Conservation (phyloP, 2,113 vertebrate species). For the Oryzias woworae region DNA sequence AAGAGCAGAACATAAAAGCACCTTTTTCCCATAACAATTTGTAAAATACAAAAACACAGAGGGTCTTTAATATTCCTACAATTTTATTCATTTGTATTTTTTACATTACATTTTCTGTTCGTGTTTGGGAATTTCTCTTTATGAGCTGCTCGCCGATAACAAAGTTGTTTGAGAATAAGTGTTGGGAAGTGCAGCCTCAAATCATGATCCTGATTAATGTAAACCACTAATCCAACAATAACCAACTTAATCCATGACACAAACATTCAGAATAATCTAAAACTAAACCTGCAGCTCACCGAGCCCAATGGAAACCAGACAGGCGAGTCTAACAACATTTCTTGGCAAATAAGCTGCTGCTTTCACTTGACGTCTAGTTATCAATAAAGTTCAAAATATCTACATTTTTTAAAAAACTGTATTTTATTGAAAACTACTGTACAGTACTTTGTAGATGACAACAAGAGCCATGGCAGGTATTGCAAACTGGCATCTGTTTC, state of each 20-base stretch:
- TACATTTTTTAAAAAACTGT: not conserved
- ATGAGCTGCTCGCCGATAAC: not conserved
- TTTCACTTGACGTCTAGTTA: not conserved
- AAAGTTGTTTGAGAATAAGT: not conserved
- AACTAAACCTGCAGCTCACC: not conserved
- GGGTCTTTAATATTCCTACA: too few species aligned
- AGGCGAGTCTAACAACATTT: not conserved
- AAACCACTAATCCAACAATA: conserved; percentile 36
- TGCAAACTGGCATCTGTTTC: conserved; percentile 12
- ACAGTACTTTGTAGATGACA: not conserved
- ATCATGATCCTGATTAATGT: conserved; percentile 19
- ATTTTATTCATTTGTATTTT: too few species aligned
- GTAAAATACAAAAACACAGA: too few species aligned
- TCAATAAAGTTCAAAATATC: not conserved
- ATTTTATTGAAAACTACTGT: not conserved
- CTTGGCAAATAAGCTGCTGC: conserved; percentile 7
- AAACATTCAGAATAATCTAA: conserved; percentile 16
- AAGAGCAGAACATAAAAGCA: too few species aligned
- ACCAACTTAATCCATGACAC: conserved; percentile 25
- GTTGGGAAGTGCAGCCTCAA: conserved; percentile 10
- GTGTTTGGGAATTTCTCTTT: not conserved
- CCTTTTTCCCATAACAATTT: too few species aligned
- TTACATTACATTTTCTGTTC: conserved; percentile 1
- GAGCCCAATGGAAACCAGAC: conserved; percentile 19
- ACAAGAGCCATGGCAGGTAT: not conserved